phyloP scores from a whole-genome alignment of 2,113 vertebrate genomes.

The Epinephelus lanceolatus region DNA sequence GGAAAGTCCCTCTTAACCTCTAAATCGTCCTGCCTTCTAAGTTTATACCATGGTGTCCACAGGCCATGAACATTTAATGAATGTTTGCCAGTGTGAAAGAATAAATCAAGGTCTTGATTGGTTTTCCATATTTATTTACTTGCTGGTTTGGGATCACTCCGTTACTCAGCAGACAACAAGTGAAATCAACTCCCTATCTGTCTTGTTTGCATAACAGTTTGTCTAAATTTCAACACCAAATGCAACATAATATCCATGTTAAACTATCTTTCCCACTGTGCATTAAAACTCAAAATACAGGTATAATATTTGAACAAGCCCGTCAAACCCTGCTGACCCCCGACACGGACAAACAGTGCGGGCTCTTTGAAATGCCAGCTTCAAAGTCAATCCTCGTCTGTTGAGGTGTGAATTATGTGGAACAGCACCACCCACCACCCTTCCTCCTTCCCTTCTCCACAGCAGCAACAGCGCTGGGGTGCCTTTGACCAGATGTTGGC shows the following conservation, averaged over 20 bases:
- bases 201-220: background rate
- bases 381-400: slow-evolving; percentile 59
- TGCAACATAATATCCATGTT: background rate
- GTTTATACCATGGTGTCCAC: background rate
- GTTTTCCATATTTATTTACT: background rate
- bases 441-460: background rate
- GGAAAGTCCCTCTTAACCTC: slow-evolving; percentile 12
- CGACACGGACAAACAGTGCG: slow-evolving; percentile 24
- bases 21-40: background rate
- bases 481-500: slow-evolving; percentile 70
- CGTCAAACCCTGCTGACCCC: background rate
- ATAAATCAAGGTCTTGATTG: background rate
- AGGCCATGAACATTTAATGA: background rate
- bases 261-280: background rate
- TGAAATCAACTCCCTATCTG: background rate
- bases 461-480: background rate
- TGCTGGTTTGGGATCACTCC: background rate
- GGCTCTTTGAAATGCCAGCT: slow-evolving; percentile 58
- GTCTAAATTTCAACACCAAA: background rate
- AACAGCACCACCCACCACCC: slow-evolving; percentile 39
- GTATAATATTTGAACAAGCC: background rate
- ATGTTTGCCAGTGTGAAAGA: background rate
- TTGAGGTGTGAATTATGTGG: slow-evolving; percentile 63
- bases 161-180: background rate
- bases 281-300: background rate